Evolutionary conservation across 2,888 invertebrate species (phyloP), one percentile per base, ranked within the genome.

Genomic region (Drosophila prostipennis): DNA sequence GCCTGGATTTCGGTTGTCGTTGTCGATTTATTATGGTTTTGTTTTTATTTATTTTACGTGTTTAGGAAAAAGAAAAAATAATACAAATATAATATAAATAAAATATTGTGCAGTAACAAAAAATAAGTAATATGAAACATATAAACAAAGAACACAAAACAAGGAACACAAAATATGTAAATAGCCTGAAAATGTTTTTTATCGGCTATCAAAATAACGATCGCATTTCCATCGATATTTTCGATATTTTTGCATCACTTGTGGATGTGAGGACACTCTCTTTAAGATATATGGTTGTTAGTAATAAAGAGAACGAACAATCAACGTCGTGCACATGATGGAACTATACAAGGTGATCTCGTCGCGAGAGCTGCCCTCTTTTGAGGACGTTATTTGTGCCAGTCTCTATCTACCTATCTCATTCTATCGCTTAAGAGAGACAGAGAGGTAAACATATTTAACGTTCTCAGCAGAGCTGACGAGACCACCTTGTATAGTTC

Each of bases 1-100:
- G 93, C 97, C 97, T 93, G 58, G 6, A 65, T 48, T 58, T 60
- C 61, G 39, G 64, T 61, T 53, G 37, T 55, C 36, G 49, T 63
- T 63, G 43, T 53, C 23, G 29, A 56, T 53, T 52, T 64, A 34
- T 40, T 51, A n/a, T 37, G 58, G 59, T 32, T 54, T 11, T 23
- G 49, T 53, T 51, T 43, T 55, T 43, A 43, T 23, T 40, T 13
- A 52, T 57, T 72, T 26, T 54, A 64, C 43, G 69, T 63, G 43
- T 45, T 43, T 61, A 39, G 58, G 57, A 34, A 36, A 56, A 72
- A 57, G 54, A 40, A 72, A 73, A 51, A 53, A 72, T 55, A 11
- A 56, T 73, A 56, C 34, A 72, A 40, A 60, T 70, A 54, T 46
- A 63, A 49, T 51, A 63, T 67, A 48, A 72, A 55, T 70, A 16